Conservation (phyloP, 2,888 invertebrate genomes). For the Chrysomela aeneicollis region DNA sequence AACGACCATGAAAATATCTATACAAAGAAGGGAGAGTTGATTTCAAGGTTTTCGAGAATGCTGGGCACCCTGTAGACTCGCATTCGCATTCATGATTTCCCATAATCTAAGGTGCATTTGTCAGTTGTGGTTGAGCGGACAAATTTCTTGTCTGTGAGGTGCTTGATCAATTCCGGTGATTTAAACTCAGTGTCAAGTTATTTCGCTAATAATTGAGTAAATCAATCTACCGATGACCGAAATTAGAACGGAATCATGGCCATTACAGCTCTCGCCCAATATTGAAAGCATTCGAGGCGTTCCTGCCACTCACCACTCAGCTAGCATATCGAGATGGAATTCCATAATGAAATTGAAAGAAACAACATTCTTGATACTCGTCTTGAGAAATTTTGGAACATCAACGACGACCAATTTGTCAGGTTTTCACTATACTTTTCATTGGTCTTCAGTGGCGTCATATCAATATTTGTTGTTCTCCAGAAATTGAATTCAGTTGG, state of each 20-base stretch:
- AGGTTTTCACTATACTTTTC: no score
- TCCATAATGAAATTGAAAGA: no score
- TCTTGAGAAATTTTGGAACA: no score
- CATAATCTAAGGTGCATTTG: not conserved
- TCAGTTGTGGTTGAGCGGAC: not conserved
- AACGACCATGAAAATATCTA: no score
- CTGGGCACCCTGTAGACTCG: no score
- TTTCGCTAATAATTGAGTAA: not conserved
- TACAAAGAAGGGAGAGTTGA: no score
- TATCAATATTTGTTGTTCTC: slow-evolving; percentile 2
- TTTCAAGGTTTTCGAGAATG: no score
- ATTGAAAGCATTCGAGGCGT: not conserved
- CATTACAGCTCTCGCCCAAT: not conserved
- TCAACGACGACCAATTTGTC: no score
- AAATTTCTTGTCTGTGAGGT: not conserved
- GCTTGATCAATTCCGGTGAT: not conserved
- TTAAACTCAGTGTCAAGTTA: not conserved
- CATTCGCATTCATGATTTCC: not conserved
- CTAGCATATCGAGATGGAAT: no score
- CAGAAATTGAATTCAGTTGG: not conserved
- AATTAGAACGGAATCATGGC: not conserved
- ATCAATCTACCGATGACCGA: not conserved
- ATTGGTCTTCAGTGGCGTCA: not conserved
- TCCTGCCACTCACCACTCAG: no score
- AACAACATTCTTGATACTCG: no score